Percentiles rank a stretch among this genome's conserved stretches.
These are phyloP conservation scores for Varanus salvator DNA, from an alignment of 2,113 vertebrate species.

Conservation along the genomic window DNA sequence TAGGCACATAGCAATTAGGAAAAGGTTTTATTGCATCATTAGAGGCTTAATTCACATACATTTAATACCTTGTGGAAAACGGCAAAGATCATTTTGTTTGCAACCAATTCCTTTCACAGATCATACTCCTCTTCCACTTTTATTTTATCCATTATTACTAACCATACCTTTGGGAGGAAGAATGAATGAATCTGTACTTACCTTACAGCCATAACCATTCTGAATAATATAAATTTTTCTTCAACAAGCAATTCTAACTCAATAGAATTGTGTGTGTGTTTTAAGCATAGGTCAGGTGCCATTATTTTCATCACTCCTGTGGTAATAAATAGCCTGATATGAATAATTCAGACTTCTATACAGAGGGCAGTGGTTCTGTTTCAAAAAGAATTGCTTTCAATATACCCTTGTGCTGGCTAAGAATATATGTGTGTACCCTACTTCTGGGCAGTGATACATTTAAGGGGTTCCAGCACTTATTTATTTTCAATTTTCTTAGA, in stretches of 20 bases:
- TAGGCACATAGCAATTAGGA: constrained; percentile 32
- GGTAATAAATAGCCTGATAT: constrained; percentile 13
- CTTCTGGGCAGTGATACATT: no score
- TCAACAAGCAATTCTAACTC: background rate
- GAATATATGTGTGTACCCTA: background rate
- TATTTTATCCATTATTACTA: background rate
- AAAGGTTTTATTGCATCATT: constrained; percentile 30
- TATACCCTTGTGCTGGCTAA: background rate
- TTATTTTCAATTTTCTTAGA: no score
- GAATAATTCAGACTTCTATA: constrained; percentile 1
- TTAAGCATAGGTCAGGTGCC: background rate
- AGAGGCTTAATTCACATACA: constrained; percentile 42
- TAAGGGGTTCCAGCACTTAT: no score
- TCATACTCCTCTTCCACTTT: constrained; percentile 12
- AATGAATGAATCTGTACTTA: background rate
- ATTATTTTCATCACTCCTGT: background rate
- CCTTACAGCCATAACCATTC: background rate
- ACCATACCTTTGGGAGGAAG: background rate
- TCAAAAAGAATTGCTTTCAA: background rate
- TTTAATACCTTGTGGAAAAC: constrained; percentile 23
- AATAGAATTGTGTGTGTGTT: background rate
- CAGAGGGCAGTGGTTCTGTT: background rate
- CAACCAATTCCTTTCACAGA: constrained; percentile 37
- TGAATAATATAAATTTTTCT: background rate
- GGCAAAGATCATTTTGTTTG: constrained; percentile 15